phyloP scores from a whole-genome alignment of 2,113 vertebrate species.

The Menidia beryllina region DNA sequence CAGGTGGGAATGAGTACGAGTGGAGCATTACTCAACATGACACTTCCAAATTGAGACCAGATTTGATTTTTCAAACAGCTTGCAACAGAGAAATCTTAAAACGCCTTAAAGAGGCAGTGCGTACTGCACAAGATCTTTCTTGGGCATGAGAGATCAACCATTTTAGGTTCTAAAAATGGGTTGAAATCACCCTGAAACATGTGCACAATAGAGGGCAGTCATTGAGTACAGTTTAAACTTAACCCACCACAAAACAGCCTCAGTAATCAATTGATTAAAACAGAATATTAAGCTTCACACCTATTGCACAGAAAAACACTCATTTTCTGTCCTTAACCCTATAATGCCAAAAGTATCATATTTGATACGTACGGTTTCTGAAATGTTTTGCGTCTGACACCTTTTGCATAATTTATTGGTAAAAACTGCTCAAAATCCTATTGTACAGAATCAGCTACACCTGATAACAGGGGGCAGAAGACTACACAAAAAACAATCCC shows the following conservation, averaged over 20 bases:
- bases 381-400: no score
- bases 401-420: no score
- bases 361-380: no score
- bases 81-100: neutral
- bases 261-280: no score
- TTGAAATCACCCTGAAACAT: neutral
- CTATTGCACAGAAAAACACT: neutral
- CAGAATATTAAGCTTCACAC: slow-evolving; percentile 23
- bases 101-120: neutral
- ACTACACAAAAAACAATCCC: no score
- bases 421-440: no score
- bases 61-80: slow-evolving; percentile 2
- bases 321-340: no score
- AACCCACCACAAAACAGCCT: no score
- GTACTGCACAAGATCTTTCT: neutral
- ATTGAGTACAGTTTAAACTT: neutral
- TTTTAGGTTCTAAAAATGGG: neutral
- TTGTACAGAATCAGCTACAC: no score
- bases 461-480: no score
- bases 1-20: neutral
- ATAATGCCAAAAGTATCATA: no score
- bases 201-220: neutral
- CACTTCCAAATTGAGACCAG: neutral
- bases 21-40: slow-evolving; percentile 1
- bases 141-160: neutral